Evolutionary conservation across 2,113 vertebrate species (phyloP).

Genomic region (Elachura formosa): DNA sequence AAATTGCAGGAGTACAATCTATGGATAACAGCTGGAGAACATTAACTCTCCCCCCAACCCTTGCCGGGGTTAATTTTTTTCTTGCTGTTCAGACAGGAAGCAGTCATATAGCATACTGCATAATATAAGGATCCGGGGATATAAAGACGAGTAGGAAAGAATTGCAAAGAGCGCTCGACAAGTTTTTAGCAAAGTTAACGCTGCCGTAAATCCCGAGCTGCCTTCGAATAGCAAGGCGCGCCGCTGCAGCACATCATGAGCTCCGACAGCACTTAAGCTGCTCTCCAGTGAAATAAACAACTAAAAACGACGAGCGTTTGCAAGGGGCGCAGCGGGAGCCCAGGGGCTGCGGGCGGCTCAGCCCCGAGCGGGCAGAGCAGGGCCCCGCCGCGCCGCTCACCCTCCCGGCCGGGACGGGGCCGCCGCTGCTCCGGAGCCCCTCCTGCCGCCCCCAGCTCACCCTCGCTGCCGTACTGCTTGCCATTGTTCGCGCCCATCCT

Average conservation of each 20-base stretch:
- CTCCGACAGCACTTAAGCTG: not conserved
- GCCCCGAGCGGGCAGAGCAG: not conserved
- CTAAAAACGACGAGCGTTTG: not conserved
- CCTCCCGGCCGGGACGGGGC: not conserved
- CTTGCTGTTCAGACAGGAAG: conserved; percentile 77
- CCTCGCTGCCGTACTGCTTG: conserved; percentile 95
- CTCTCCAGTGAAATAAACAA: not conserved
- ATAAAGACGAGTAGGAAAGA: conserved; percentile 31
- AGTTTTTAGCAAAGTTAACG: not conserved
- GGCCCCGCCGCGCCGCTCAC: not conserved
- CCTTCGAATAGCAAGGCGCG: not conserved
- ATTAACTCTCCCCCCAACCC: conserved; percentile 69
- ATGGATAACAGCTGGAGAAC: conserved; percentile 78
- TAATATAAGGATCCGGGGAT: conserved; percentile 34
- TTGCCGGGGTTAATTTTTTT: not conserved
- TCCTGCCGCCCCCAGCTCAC: conserved; percentile 69
- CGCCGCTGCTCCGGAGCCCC: no score
- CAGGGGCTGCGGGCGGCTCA: not conserved
- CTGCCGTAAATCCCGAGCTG: not conserved
- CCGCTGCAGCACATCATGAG: not conserved
- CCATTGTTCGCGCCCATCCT: conserved; percentile 98
- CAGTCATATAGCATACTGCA: conserved; percentile 64
- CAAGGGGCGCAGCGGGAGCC: not conserved
- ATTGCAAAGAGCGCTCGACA: not conserved
- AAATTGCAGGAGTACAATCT: conserved; percentile 74